Percentiles rank a stretch among this genome's conserved stretches.
Evolutionary conservation across 2,888 invertebrate genomes (phyloP).

Genomic region (Synanthedon tipuliformis): DNA sequence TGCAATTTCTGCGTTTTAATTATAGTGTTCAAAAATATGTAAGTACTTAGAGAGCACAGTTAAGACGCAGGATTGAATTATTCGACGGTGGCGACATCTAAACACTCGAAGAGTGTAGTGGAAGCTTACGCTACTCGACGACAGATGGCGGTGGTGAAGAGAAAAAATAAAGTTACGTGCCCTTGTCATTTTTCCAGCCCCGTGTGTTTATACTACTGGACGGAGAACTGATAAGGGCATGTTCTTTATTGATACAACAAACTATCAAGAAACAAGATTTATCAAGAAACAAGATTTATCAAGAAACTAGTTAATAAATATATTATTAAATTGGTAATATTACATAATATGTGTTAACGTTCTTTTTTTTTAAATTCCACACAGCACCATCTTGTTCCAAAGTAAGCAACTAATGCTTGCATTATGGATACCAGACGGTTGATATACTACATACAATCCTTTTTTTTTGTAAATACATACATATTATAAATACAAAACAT

Average conservation of each 20-base stretch:
- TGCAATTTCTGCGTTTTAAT: slow-evolving; percentile 14
- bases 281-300: no score
- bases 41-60: slow-evolving; percentile 11
- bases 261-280: slow-evolving; percentile 3
- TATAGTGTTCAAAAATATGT: slow-evolving; percentile 14
- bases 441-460: no score
- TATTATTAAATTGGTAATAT: no score
- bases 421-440: no score
- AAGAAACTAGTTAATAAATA: no score
- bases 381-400: no score
- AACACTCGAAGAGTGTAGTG: background rate
- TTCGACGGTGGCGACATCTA: background rate
- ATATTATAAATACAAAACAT: no score
- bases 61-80: slow-evolving; percentile 23
- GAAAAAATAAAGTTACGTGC: slow-evolving; percentile 54
- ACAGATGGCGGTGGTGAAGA: slow-evolving; percentile 21
- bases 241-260: slow-evolving; percentile 55
- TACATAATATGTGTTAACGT: no score
- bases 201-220: slow-evolving; percentile 87
- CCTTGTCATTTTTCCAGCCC: slow-evolving; percentile 98
- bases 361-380: no score
- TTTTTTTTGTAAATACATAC: no score
- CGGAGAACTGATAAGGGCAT: slow-evolving; percentile 99
- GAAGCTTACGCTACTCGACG: background rate
- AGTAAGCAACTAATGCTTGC: no score